Base-by-base conservation (phyloP, 2,797 vertebrate species). In the Eremophila alpestris region DNA sequence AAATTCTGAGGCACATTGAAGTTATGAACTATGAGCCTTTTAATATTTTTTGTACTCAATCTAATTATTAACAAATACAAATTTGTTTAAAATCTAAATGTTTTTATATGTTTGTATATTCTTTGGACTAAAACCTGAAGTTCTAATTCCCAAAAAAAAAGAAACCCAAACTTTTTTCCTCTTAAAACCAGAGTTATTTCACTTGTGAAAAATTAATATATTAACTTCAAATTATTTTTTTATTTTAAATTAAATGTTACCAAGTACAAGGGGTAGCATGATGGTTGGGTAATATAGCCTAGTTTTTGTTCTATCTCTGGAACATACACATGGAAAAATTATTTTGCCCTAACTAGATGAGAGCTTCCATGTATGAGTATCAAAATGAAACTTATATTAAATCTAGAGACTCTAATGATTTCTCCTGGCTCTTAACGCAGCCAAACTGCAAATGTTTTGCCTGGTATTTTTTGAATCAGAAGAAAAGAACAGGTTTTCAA, bases 291-390 rank as follows among this genome's bases (percentile, higher is more conserved):
- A 62, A 58, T 2, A 10, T 23, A 74, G 14, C 5, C 62, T 65
- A 38, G 38, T 73, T 48, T 80, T 67, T 81, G 4, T 17, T 77
- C 9, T 30, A 13, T 23, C 46, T 74, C 43, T 69, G 15, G 23
- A 71, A 34, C 4, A 32, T 1, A 32, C 9, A 49, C 0, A 1
- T 0, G 2, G n/a, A 24, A 69, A 89, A 89, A 67, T 26, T 20
- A 60, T 49, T 76, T 67, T 71, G 21, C 17, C 22, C 10, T 59
- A 58, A 38, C 22, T 62, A 58, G 46, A 36, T 27, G 19, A 4
- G 46, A 27, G 2, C 27, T 84, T 95, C 21, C 22, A 63, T 30
- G 38, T 8, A 78, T 12, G 6, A 41, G 4, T 27, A 63, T 68
- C 32, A 36, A 78, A 82, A 58, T 46, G 19, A 87, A 89, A 59